Evolutionary conservation across 2,113 vertebrate genomes (phyloP).

Genomic region (Ammodytes dubius): DNA sequence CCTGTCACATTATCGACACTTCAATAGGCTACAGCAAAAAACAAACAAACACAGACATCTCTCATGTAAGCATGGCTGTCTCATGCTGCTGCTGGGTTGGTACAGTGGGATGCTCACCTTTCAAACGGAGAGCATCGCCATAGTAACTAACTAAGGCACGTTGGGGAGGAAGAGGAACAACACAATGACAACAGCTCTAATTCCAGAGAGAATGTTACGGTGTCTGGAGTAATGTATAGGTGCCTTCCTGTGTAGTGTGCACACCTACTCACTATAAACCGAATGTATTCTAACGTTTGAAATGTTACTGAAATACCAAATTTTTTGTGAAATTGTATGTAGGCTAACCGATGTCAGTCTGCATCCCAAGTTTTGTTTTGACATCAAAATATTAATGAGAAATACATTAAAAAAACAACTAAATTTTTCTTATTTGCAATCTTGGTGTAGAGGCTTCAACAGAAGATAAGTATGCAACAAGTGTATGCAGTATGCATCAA

Average conservation of each 20-base stretch:
- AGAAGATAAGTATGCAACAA: no score
- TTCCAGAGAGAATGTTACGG: conserved; percentile 4
- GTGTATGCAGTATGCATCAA: no score
- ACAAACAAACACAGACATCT: neutral
- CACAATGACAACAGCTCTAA: conserved; percentile 57
- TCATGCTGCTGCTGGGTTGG: neutral
- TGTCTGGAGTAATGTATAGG: conserved; percentile 28
- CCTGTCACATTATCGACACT: neutral
- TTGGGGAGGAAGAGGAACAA: conserved; percentile 53
- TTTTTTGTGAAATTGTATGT: no score
- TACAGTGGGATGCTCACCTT: conserved; percentile 11
- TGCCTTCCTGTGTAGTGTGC: neutral
- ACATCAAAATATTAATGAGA: no score
- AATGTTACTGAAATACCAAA: no score
- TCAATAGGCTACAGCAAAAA: neutral
- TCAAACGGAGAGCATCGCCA: conserved; percentile 39
- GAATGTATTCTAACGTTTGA: no score
- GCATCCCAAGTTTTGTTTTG: no score
- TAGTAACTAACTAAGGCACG: conserved; percentile 48
- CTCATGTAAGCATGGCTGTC: neutral
- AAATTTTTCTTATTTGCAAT: no score
- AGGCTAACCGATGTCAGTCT: no score
- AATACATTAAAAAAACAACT: no score
- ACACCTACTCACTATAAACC: no score
- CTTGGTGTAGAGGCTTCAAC: no score